A percentile compares a stretch with the other conserved stretches of the same genome.
phyloP scores from a whole-genome alignment of 2,888 invertebrate species.

The Eulithis testata region DNA sequence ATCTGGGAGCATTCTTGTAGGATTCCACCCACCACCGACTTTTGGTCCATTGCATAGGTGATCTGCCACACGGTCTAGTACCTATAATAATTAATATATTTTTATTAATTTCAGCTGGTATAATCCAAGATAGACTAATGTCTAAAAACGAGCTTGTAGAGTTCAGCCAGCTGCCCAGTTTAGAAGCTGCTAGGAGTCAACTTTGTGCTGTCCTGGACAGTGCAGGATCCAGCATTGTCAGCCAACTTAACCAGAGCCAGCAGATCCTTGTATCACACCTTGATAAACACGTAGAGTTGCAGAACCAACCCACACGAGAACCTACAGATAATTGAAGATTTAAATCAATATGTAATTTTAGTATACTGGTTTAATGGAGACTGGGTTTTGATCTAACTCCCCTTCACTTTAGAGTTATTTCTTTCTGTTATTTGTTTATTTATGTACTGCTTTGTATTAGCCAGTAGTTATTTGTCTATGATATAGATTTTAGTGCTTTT shows the following conservation, averaged over 20 bases:
- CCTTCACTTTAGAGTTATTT: not conserved
- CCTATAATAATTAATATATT: no score
- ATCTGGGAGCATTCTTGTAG: no score
- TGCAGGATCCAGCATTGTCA: constrained; percentile 86
- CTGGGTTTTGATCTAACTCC: constrained; percentile 29
- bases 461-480: not conserved
- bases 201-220: constrained; percentile 88
- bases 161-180: constrained; percentile 86
- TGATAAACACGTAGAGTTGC: constrained; percentile 82
- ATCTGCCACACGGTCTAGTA: no score
- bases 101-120: constrained; percentile 84
- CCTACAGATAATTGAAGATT: constrained; percentile 44
- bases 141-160: constrained; percentile 88
- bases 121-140: constrained; percentile 88
- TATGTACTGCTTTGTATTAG: constrained; percentile 1
- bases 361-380: constrained; percentile 42
- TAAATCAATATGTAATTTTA: constrained; percentile 30
- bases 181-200: constrained; percentile 87
- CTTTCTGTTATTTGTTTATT: not conserved
- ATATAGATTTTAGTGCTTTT: not conserved
- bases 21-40: no score
- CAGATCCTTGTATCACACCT: constrained; percentile 87
- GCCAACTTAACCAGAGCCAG: constrained; percentile 88
- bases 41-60: no score
- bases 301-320: constrained; percentile 46